These are phyloP conservation scores for Taurulus bubalis DNA, from an alignment of 2,113 vertebrate species.

Conservation along the genomic window DNA sequence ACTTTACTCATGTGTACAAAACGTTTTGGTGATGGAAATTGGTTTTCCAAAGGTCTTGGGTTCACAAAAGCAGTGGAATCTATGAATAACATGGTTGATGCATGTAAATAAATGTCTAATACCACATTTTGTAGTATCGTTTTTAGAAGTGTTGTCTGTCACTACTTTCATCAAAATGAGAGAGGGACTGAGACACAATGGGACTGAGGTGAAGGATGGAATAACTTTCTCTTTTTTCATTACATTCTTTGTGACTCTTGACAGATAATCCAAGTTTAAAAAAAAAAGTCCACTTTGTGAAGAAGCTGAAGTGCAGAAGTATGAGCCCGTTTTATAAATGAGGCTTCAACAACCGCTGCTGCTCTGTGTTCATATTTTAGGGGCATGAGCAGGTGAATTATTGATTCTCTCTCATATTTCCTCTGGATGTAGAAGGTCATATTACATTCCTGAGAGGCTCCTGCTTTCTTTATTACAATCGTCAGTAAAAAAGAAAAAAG, in stretches of 20 bases:
- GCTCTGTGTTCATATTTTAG: slow-evolving; percentile 16
- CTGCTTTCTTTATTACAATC: slow-evolving; percentile 7
- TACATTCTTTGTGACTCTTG: neutral
- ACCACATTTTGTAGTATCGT: too few species aligned
- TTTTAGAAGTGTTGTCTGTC: too few species aligned
- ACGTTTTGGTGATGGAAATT: too few species aligned
- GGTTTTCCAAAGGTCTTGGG: too few species aligned
- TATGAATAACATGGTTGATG: too few species aligned
- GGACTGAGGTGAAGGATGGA: neutral
- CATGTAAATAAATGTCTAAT: too few species aligned
- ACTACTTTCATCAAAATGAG: too few species aligned
- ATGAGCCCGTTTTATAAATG: neutral
- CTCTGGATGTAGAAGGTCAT: slow-evolving; percentile 16
- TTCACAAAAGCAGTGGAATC: too few species aligned
- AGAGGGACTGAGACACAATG: too few species aligned
- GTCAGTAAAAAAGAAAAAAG: neutral
- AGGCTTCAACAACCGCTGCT: neutral
- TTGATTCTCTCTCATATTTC: slow-evolving; percentile 36
- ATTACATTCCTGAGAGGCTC: neutral
- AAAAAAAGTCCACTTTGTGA: neutral
- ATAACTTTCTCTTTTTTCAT: neutral
- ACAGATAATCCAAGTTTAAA: neutral
- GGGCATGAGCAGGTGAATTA: slow-evolving; percentile 47
- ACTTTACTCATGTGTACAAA: too few species aligned
- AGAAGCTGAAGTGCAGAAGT: slow-evolving; percentile 2